Evolutionary conservation across 2,797 vertebrate species (phyloP).

Genomic region (Epinephelus awoara): DNA sequence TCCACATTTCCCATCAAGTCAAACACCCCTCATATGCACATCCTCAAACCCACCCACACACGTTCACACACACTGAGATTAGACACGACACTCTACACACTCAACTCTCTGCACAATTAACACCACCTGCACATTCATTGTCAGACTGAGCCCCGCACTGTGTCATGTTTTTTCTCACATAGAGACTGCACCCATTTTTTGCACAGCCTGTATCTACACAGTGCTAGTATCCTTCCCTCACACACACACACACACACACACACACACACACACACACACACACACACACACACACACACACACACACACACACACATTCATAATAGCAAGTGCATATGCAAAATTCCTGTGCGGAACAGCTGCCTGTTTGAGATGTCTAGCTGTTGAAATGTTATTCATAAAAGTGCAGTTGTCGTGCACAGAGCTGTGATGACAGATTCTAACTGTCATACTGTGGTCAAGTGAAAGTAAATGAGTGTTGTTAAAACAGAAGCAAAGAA

Average conservation of each 20-base stretch:
- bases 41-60: slow-evolving; percentile 58
- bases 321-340: slow-evolving; percentile 48
- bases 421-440: slow-evolving; percentile 6
- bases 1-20: slow-evolving; percentile 67
- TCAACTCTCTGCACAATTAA: slow-evolving; percentile 75
- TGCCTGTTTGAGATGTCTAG: slow-evolving; percentile 39
- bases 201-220: slow-evolving; percentile 34
- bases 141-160: slow-evolving; percentile 50
- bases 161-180: slow-evolving; percentile 63
- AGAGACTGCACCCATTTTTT: slow-evolving; percentile 41
- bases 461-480: slow-evolving; percentile 3
- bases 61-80: slow-evolving; percentile 57
- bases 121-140: slow-evolving; percentile 76
- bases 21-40: slow-evolving; percentile 59
- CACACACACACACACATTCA: neutral
- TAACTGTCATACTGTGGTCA: neutral
- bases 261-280: neutral
- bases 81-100: slow-evolving; percentile 52
- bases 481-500: neutral
- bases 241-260: neutral
- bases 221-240: slow-evolving; percentile 13
- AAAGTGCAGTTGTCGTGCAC: slow-evolving; percentile 24
- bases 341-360: slow-evolving; percentile 60
- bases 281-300: neutral
- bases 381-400: slow-evolving; percentile 29